Base-by-base conservation (phyloP, 2,797 vertebrate genomes). In the Myripristis jacobus region DNA sequence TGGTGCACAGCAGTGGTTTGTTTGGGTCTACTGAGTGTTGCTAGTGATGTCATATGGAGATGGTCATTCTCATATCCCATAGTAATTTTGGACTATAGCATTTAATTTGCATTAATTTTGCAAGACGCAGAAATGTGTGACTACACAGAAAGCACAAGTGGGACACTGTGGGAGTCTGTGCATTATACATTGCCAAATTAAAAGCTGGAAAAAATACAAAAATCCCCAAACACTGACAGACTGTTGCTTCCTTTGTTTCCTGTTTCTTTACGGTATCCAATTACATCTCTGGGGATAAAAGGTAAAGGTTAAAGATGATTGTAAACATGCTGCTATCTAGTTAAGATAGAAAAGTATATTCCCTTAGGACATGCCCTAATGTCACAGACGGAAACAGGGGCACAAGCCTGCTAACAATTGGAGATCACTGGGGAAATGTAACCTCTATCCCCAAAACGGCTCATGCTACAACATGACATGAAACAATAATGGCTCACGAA, bases 221-320 rank as follows among this genome's bases (percentile, higher is more conserved):
- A 66, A 22, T 25, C 57, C 46, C 22, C 2, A 27, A n/a, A 77
- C 31, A 47, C 34, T 69, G 63, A 47, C 55, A 66, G 48, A 11
- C 54, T 62, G 41, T 53, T 67, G 69, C 70, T 47, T 55, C 22
- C 25, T 16, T 46, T 27, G 52, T 47, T 25, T 67, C 64, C 75
- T 73, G 29, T 31, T 31, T 31, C 29, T 31, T 31, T 31, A 56
- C 76, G 79, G 41, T 79, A 84, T 88, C 84, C 87, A 83, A 66
- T 86, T 86, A 73, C 16, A 69, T 83, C 85, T 87, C 83, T 44
- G 24, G 82, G 84, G 88, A 73, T 83, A 84, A 44, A 82, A 78
- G 68, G 60, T 43, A 61, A 77, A 87, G 90, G 89, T 92, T 83
- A 93, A 91, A 90, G 87, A 90, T 89, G 86, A 81, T 79, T 82